Evolutionary conservation across 2,113 vertebrate species (phyloP), one percentile per base, ranked within the genome.

Genomic region (Anarrhichthys ocellatus): DNA sequence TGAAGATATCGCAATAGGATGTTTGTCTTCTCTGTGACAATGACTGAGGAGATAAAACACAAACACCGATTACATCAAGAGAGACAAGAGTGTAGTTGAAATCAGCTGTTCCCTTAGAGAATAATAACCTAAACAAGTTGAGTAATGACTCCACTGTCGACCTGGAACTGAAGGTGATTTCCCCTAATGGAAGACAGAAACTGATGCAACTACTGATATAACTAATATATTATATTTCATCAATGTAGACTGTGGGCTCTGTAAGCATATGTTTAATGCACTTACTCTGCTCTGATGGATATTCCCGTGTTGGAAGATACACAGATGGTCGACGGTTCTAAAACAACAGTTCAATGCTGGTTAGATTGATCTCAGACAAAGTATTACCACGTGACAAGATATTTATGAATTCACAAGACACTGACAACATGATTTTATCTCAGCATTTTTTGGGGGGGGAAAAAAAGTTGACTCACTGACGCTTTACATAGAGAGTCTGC

Each of bases 21-120:
- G 87, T 99, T 98, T 63, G 97, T 99, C 94, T 99, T 99, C 93
- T 99, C 98, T 94, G 98, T 99, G 75, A 99, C 97, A 4, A 99
- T 99, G 87, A 99, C 98, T 99, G 92, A 27, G 80, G 87, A 27
- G 76, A 76, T 76, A 81, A 70, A 52, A 75, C 13, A 78, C 11
- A 74, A 27, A 65, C 10, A 24, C 22, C 59, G 15, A 82, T 68
- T 63, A 66, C 1, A 77, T 36, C 17, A 76, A 22, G 5, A 71
- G 20, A 64, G 24, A 62, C 4, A 38, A 27, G 27, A 63, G 24
- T n/a, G 17, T 1, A 11, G 20, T 11, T 48, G 0, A n/a, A 50
- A 64, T 38, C 14, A 46, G 65, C 9, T 15, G 13, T 24, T 46
- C 6, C 14, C 13, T 14, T 18, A 6, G 4, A 22, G 10, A 50